Base-by-base conservation (phyloP, 2,797 vertebrate genomes). In the Limosa lapponica region DNA sequence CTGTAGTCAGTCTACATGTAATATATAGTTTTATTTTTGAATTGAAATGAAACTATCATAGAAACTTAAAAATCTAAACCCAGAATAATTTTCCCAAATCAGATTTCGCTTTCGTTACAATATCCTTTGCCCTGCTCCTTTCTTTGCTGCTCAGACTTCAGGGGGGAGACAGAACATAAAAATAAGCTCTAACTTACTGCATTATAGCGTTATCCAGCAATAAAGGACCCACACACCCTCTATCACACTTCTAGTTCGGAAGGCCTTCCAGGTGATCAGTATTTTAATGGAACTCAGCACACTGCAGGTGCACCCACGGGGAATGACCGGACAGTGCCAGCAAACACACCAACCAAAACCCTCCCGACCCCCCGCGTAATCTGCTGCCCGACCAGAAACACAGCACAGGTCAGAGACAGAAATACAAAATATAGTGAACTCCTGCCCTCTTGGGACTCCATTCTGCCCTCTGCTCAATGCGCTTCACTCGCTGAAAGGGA, bases 211-310 rank as follows among this genome's bases (percentile, higher is more conserved):
- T 49, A 83, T 37, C 36, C 69, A 44, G 24, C 20, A 69, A 82
- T 72, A 79, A 72, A 88, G 36, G 16, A 66, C 69, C 55, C 49
- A 69, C 62, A 88, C n/a, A 70, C 20, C 28, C 54, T 15, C 59
- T 58, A 86, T 46, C 44, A 55, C 28, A 48, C 24, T 80, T 88
- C 36, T 59, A 24, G 39, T 75, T 2, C 79, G 36, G 51, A 95
- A 90, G 52, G 8, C 15, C 32, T 70, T 95, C 37, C 61, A 84
- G 58, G 34, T 90, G 67, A 90, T 64, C 79, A 93, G 73, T 55
- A 88, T 82, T 95, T 95, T 64, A 93, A 90, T n/a, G 54, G 61
- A 93, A 91, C 17, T 16, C 55, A 70, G 78, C 70, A 87, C 39
- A 46, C 25, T 75, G 46, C 58, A 92, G 54, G 23, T 39, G 14